A percentile compares a stretch with the other conserved stretches of the same genome.
Evolutionary conservation across 2,797 vertebrate species (phyloP).

Genomic region (Melanogrammus aeglefinus): DNA sequence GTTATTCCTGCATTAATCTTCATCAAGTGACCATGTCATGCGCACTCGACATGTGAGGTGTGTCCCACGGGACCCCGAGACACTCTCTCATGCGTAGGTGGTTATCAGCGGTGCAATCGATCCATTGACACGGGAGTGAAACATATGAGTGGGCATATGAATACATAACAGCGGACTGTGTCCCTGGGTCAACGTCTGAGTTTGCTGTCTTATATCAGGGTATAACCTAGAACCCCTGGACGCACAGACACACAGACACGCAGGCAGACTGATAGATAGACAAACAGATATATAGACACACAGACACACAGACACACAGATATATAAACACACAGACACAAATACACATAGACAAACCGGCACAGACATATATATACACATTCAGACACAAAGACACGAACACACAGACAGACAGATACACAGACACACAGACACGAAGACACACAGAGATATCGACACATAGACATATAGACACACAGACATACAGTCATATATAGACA

Average conservation of each 20-base stretch:
- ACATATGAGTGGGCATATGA: constrained; percentile 6
- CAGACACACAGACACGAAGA: background rate
- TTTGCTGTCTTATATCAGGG: too few species aligned
- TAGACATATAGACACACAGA: background rate
- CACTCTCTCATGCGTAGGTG: background rate
- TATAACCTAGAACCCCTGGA: too few species aligned
- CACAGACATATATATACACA: too few species aligned
- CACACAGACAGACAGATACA: too few species aligned
- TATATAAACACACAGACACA: too few species aligned
- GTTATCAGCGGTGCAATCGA: background rate
- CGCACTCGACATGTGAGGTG: background rate
- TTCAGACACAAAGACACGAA: too few species aligned
- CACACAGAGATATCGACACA: background rate
- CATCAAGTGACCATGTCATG: background rate
- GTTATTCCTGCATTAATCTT: background rate
- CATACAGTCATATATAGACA: background rate
- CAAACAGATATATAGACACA: too few species aligned
- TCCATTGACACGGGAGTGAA: background rate
- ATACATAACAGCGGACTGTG: background rate
- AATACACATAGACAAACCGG: too few species aligned
- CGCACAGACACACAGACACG: too few species aligned
- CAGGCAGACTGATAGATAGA: too few species aligned
- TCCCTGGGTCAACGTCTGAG: too few species aligned
- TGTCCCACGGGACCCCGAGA: background rate
- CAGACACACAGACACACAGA: too few species aligned